Evolutionary conservation across 2,797 vertebrate species (phyloP), one percentile per base, ranked within the genome.

Genomic region (Echeneis naucrates): DNA sequence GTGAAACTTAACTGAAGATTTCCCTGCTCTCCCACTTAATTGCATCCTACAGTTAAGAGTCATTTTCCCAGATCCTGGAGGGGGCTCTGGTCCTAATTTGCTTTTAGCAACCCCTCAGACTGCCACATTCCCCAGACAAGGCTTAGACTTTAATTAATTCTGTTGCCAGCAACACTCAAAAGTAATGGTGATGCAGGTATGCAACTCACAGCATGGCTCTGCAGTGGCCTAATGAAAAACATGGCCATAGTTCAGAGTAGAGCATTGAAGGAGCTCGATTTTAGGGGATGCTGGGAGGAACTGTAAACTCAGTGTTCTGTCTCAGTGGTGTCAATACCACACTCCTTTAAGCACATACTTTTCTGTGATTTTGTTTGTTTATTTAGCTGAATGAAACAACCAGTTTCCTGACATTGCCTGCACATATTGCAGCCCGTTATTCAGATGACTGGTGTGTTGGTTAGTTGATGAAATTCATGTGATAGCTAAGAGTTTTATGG

Each of bases 101-200:
- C 85, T 92, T 88, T 88, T 84, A 90, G 77, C 78, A 85, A 89
- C 89, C 83, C 76, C 88, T 91, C 93, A 82, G 84, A 84, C 57
- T 7, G 40, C 68, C 87, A 90, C 87, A 87, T 88, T 93, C 93
- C 88, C 76, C 72, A 92, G 92, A 94, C 92, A 75, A 57, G 87
- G 80, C 87, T 95, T 90, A 93, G 83, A 83, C 78, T 91, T 83
- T 90, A 93, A 94, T 95, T 94, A 94, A 94, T 94, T 94, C 88
- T 76, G 83, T 89, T 85, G 74, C 90, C 75, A 77, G 35, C 78
- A 84, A 80, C 92, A 86, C 88, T 87, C 83, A 59, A 38, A 84
- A 78, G 83, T 81, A 82, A 80, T 72, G 80, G 54, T 2, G 52
- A 72, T 74, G 81, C 65, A 88, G 67, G 65, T 85, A 63, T 91